These are phyloP conservation scores for Epinephelus malabaricus DNA, from an alignment of 2,797 vertebrate species.

Conservation along the genomic window DNA sequence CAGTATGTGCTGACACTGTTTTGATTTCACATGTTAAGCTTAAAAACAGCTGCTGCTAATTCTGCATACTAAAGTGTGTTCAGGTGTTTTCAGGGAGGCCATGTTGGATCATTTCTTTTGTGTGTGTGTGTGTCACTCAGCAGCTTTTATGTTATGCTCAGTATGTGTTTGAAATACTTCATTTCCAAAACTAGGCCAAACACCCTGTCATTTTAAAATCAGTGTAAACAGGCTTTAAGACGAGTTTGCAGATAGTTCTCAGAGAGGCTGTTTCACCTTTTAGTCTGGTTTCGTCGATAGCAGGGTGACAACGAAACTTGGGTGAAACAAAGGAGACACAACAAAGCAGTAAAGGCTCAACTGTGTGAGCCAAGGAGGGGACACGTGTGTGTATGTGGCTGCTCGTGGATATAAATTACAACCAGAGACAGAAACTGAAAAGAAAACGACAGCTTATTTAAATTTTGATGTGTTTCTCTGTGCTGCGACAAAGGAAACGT, in stretches of 20 bases:
- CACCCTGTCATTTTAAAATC: not conserved
- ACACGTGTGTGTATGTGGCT: slow-evolving; percentile 37
- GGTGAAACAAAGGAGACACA: slow-evolving; percentile 44
- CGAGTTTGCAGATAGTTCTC: not conserved
- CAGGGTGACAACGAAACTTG: not conserved
- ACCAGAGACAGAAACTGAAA: not conserved
- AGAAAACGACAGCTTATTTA: not conserved
- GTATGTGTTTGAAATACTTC: not conserved
- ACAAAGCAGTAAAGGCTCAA: slow-evolving; percentile 22
- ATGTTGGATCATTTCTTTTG: not conserved
- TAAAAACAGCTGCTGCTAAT: slow-evolving; percentile 1
- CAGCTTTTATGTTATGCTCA: not conserved
- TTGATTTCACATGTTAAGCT: not conserved
- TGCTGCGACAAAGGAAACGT: slow-evolving; percentile 43
- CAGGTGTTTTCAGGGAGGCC: not conserved
- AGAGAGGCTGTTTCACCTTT: not conserved
- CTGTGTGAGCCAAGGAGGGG: not conserved
- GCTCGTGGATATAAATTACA: not conserved
- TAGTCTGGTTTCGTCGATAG: slow-evolving; percentile 5
- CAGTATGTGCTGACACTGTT: slow-evolving; percentile 12
- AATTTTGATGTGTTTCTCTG: not conserved
- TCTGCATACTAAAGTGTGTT: not conserved
- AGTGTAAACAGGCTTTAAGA: not conserved
- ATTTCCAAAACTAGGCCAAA: not conserved
- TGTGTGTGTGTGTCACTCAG: not conserved